Evolutionary conservation across 2,797 vertebrate species (phyloP), one percentile per base, ranked within the genome.

Genomic region (Pogonophryne albipinna): DNA sequence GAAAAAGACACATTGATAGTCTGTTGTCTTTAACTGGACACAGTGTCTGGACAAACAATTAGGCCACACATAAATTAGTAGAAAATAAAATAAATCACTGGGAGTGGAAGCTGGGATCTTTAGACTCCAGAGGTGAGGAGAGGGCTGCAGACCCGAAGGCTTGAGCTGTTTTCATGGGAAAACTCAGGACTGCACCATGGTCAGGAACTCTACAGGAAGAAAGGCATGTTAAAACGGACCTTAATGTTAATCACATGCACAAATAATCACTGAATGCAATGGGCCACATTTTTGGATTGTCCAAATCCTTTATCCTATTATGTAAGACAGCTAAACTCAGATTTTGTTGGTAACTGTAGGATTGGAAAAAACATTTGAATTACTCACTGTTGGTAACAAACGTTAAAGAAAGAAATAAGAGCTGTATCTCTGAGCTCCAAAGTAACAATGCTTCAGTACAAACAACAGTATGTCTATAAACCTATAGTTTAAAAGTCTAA

Each of bases 181-280:
- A 83, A 67, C 86, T 96, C 97, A 98, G 88, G 97, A 96, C 81
- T 96, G 95, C 80, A 99, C 97, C 96, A 99, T 95, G 73, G 94
- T 93, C 84, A 96, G 95, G 93, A 99, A 99, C 91, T 99, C 98
- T 99, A 65, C n/a, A 76, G 70, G 59, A 45, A 73, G 34, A 85
- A 79, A 70, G 51, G 14, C 10, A 77, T 3, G 14, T 64, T 70
- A 11, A 76, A 70, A 72, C 47, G 49, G 10, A 38, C 34, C 6
- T 38, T 9, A 7, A 1, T 14, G n/a, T 51, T 1, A 76, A 50
- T 57, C 19, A 71, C 52, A 3, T 10, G 3, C 16, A 23, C 23
- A 56, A 57, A 44, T 20, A 57, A 42, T 45, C 11, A n/a, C 14
- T 2, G 15, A 53, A 23, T 15, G 0, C 45, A 51, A 17, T n/a